phyloP scores from a whole-genome alignment of 2,113 vertebrate genomes.

The Barnardius zonarius region DNA sequence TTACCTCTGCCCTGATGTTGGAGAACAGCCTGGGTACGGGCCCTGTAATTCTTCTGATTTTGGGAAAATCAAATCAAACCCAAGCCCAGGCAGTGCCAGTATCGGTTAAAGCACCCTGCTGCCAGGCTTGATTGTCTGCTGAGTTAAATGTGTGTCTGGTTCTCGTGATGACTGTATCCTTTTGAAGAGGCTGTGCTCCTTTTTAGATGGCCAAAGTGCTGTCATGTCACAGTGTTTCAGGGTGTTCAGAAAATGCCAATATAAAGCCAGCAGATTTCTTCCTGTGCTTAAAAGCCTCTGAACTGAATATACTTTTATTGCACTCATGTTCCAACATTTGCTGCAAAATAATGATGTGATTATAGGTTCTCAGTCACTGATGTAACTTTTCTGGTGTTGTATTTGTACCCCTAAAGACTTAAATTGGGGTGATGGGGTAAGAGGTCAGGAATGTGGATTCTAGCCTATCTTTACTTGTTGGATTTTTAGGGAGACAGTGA shows the following conservation, averaged over 20 bases:
- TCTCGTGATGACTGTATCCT: background rate
- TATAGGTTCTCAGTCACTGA: background rate
- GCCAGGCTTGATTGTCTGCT: constrained; percentile 18
- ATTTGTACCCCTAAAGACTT: background rate
- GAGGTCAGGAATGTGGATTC: background rate
- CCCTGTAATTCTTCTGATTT: background rate
- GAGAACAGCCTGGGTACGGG: background rate
- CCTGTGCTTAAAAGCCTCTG: constrained; percentile 12
- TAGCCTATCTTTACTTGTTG: background rate
- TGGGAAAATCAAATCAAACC: constrained; percentile 40
- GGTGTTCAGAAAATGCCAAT: constrained; percentile 9
- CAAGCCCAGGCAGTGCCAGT: background rate
- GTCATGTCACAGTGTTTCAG: background rate
- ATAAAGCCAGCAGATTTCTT: constrained; percentile 20
- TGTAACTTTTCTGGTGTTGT: background rate
- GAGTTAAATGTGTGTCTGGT: background rate
- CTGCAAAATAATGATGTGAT: background rate
- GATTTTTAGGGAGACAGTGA: background rate
- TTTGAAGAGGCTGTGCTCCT: constrained; percentile 25
- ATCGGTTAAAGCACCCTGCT: constrained; percentile 29
- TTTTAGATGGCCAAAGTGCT: constrained; percentile 28
- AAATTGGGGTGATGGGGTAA: background rate
- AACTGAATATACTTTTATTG: background rate
- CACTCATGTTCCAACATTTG: background rate
- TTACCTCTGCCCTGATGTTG: background rate